These are phyloP conservation scores for Cyclopterus lumpus DNA, from an alignment of 2,797 vertebrate species.

Conservation along the genomic window DNA sequence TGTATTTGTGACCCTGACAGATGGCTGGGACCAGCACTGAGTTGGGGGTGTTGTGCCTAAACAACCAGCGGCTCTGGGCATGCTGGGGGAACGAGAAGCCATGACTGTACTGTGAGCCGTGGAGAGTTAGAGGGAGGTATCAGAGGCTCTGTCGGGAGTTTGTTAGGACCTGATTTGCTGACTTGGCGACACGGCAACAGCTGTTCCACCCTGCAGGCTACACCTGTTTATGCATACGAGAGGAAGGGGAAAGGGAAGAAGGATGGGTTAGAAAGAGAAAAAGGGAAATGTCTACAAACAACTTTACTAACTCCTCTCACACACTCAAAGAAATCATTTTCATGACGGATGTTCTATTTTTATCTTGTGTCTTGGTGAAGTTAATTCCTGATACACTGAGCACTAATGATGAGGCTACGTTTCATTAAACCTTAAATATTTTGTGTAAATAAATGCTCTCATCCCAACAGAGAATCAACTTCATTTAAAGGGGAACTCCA, in stretches of 20 bases:
- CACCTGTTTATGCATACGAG: slow-evolving; percentile 53
- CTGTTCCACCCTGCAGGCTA: slow-evolving; percentile 59
- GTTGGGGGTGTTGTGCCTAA: slow-evolving; percentile 5
- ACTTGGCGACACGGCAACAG: slow-evolving; percentile 55
- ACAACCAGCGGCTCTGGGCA: slow-evolving; percentile 23
- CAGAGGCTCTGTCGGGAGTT: neutral
- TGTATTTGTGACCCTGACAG: slow-evolving; percentile 11
- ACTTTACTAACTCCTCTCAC: neutral
- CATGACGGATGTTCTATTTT: neutral
- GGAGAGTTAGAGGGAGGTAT: slow-evolving; percentile 6
- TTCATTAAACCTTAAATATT: neutral
- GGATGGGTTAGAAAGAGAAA: neutral
- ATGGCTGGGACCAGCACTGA: slow-evolving; percentile 12
- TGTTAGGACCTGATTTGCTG: slow-evolving; percentile 46
- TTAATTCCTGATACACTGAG: neutral
- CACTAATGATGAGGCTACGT: neutral
- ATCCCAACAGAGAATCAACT: neutral
- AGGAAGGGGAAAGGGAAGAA: slow-evolving; percentile 12
- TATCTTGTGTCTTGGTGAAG: neutral
- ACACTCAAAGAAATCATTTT: neutral
- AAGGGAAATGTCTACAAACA: slow-evolving; percentile 3
- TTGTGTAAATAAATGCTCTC: neutral
- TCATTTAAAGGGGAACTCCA: neutral
- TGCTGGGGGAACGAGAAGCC: slow-evolving; percentile 4
- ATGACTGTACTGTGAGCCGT: slow-evolving; percentile 12